phyloP scores from a whole-genome alignment of 2,113 vertebrate genomes.

The Vimba vimba region DNA sequence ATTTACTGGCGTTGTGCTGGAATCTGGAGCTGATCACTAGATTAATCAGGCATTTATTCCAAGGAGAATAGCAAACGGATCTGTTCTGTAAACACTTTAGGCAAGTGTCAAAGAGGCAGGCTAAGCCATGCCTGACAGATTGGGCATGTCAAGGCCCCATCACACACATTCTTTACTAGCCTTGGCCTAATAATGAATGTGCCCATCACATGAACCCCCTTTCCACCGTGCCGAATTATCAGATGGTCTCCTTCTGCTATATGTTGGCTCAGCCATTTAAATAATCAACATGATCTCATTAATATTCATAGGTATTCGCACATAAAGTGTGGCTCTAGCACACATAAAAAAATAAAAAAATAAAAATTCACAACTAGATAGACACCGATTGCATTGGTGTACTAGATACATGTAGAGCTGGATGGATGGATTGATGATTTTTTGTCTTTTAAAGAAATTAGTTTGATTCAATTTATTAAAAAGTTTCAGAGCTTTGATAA shows the following conservation, averaged over 20 bases:
- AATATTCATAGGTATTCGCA: background rate
- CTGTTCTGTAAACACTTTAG: conserved; percentile 36
- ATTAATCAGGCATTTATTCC: conserved; percentile 27
- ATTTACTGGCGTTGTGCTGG: background rate
- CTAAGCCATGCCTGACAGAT: conserved; percentile 25
- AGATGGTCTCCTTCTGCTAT: conserved; percentile 21
- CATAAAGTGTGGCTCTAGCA: background rate
- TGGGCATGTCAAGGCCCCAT: conserved; percentile 28
- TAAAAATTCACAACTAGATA: background rate
- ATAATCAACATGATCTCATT: conserved; percentile 17
- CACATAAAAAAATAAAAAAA: background rate
- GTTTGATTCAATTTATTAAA: background rate
- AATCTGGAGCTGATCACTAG: conserved; percentile 25
- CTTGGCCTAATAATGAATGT: conserved; percentile 5
- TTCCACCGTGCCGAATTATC: background rate
- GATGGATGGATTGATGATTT: background rate
- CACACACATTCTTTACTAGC: conserved; percentile 20
- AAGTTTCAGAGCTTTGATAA: background rate
- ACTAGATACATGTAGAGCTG: background rate
- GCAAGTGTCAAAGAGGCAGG: conserved; percentile 20
- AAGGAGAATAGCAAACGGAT: conserved; percentile 19
- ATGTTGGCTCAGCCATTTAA: conserved; percentile 6
- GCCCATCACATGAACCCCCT: background rate
- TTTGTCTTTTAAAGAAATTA: background rate
- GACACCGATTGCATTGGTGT: background rate